These are phyloP conservation scores for Kuschelorhynchus macadamiae DNA, from an alignment of 2,888 invertebrate genomes.

Conservation along the genomic window DNA sequence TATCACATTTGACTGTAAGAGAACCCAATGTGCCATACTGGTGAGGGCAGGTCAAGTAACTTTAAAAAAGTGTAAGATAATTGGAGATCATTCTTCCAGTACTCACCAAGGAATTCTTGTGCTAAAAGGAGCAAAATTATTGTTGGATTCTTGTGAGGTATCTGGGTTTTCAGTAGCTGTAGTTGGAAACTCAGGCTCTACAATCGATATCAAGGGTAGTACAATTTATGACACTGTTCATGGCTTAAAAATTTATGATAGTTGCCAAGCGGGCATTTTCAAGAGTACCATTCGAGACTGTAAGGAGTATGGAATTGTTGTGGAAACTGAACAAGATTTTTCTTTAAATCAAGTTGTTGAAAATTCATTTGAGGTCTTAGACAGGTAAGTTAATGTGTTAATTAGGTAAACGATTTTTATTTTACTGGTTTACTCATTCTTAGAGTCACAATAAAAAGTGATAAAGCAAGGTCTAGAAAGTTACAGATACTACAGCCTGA, in stretches of 20 bases:
- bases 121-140: constrained; percentile 67
- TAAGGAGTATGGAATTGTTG: constrained; percentile 70
- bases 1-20: constrained; percentile 71
- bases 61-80: constrained; percentile 70
- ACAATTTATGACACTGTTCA: constrained; percentile 62
- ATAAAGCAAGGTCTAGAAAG: too few species aligned
- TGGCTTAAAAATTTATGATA: constrained; percentile 68
- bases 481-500: too few species aligned
- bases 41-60: constrained; percentile 68
- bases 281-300: constrained; percentile 68
- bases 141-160: constrained; percentile 69
- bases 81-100: constrained; percentile 70
- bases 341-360: constrained; percentile 31
- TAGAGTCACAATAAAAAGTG: too few species aligned
- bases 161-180: constrained; percentile 72
- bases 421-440: too few species aligned
- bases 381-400: constrained; percentile 59
- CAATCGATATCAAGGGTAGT: constrained; percentile 63
- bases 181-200: constrained; percentile 67
- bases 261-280: constrained; percentile 63
- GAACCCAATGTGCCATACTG: constrained; percentile 69
- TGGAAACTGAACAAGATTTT: constrained; percentile 67
- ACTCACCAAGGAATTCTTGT: constrained; percentile 63
- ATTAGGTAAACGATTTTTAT: too few species aligned
- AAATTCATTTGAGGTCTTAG: constrained; percentile 58